Base-by-base conservation (phyloP, 2,888 invertebrate species). In the Drepana falcataria region DNA sequence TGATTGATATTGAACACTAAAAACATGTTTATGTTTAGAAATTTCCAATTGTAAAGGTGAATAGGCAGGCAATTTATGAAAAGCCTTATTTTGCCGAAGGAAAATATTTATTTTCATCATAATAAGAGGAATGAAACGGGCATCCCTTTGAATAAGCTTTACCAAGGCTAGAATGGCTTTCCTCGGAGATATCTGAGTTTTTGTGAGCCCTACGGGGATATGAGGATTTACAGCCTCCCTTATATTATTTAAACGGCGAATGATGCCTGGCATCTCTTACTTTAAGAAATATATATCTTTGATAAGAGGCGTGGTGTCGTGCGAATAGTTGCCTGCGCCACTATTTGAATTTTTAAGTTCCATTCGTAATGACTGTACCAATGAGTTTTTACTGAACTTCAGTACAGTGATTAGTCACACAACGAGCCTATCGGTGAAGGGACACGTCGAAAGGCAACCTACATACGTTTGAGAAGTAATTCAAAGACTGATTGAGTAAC, bases 191-290 rank as follows among this genome's bases (percentile, higher is more conserved):
- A 41, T 51, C 40, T 51, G 40, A 35, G 51, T 40, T 51, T 51
- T 51, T 51, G 51, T 40, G 40, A 51, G 37, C 51, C 51, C 35
- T 35, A 9, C 7, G 51, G 6, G 51, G 33, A 34, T 51, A 51
- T 51, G 34, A 40, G 40, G 34, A 49, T 53, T 49, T 53, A 53
- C 49, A 49, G 34, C 35, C 35, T 44, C 53, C 9, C 52, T 49
- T 35, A 49, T 49, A 49, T 49, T 53, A 53, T 53, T 53, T 53
- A 53, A 53, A 53, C 53, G 53, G 37, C 21, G 35, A 52, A 48
- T 48, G 40, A 51, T 51, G 51, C 40, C 40, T n/a, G 7, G 44
- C 40, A 7, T 40, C 7, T 40, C 44, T 44, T 9, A 44, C 44
- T 9, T 9, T 3, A 9, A 9, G 3, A 9, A 9, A 44, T 44